A percentile compares a stretch with the other conserved stretches of the same genome.
phyloP scores from a whole-genome alignment of 2,113 vertebrate genomes.

The Takifugu bimaculatus region DNA sequence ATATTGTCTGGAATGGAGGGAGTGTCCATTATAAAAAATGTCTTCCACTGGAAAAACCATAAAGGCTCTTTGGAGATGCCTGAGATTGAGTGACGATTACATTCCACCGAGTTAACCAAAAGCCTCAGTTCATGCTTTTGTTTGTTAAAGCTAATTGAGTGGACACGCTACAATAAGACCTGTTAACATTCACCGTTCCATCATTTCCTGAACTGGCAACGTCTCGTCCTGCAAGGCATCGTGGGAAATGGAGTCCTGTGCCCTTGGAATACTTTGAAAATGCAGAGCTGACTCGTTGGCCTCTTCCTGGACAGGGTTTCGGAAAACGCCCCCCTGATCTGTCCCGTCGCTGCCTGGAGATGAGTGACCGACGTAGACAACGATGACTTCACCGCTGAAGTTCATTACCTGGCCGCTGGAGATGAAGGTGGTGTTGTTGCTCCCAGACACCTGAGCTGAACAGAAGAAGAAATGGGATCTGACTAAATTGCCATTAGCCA shows the following conservation, averaged over 20 bases:
- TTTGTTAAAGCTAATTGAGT: no score
- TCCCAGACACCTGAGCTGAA: constrained; percentile 90
- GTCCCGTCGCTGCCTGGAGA: constrained; percentile 76
- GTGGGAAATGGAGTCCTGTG: constrained; percentile 40
- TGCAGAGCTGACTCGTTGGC: constrained; percentile 71
- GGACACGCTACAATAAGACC: background rate
- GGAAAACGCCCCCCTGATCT: constrained; percentile 70
- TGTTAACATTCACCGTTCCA: constrained; percentile 6
- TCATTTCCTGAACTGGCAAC: constrained; percentile 65
- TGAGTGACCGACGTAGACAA: constrained; percentile 89
- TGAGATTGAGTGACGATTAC: background rate
- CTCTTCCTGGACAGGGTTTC: constrained; percentile 88
- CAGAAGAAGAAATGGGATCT: background rate
- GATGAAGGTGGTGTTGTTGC: constrained; percentile 95
- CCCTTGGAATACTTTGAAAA: constrained; percentile 73
- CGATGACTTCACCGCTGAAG: constrained; percentile 93
- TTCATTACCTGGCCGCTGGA: constrained; percentile 99
- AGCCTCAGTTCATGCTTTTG: background rate
- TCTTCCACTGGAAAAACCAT: constrained; percentile 29
- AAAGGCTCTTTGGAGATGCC: constrained; percentile 12
- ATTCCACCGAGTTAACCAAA: background rate
- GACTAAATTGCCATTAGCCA: background rate
- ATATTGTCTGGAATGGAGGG: constrained; percentile 41
- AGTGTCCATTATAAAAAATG: constrained; percentile 43
- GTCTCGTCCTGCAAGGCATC: constrained; percentile 46